Conservation (phyloP, 2,113 vertebrate species). For the human region GRCh38 chr18:51364501-51365000, state of each 20-base stretch:
- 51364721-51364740: neutral
- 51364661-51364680: neutral
- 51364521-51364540: neutral
- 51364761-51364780: neutral
- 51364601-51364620: neutral
- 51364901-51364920: neutral
- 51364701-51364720: neutral
- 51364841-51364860: neutral
- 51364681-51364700: neutral
- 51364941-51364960: accelerated
- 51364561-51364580: neutral
- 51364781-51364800: neutral
- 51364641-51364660: neutral
- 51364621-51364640: neutral
- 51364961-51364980: neutral
- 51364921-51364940: neutral
- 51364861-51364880: neutral
- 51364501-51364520: neutral
- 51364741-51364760: neutral
- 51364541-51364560: neutral
- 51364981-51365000: neutral
- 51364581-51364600: neutral
- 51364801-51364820: neutral
- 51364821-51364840: neutral
- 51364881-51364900: constrained; percentile 16